Conservation (phyloP, 2,888 invertebrate species). For the Tetranychus piercei region DNA sequence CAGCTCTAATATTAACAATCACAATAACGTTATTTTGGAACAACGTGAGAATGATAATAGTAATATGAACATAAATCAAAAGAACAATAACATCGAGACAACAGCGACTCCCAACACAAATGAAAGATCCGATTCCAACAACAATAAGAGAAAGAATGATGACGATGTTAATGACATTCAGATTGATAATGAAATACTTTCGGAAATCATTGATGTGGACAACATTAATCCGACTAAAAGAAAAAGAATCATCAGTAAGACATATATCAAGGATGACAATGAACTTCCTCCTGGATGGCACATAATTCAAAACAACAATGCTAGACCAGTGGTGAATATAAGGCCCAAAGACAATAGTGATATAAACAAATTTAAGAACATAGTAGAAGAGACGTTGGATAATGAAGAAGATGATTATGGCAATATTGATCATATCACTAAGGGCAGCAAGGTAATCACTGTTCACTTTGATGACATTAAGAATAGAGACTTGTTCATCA, state of each 20-base stretch:
- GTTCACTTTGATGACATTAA: not conserved
- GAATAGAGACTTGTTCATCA: not conserved
- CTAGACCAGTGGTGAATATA: not conserved
- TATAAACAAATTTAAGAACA: not conserved
- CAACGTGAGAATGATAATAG: too few relatives aligned
- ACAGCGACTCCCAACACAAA: too few relatives aligned
- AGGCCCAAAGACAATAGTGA: not conserved
- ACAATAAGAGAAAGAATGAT: too few relatives aligned
- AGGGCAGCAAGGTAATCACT: not conserved
- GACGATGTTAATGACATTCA: too few relatives aligned
- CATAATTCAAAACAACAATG: not conserved
- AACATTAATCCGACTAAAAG: not conserved
- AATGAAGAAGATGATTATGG: not conserved
- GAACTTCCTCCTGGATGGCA: not conserved
- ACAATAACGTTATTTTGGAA: too few relatives aligned
- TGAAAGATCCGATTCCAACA: rapidly evolving
- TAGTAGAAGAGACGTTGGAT: not conserved
- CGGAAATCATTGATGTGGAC: too few relatives aligned
- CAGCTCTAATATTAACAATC: too few relatives aligned
- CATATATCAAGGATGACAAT: not conserved
- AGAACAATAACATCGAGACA: too few relatives aligned
- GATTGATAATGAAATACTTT: too few relatives aligned
- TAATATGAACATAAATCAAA: too few relatives aligned
- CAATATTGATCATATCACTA: not conserved
- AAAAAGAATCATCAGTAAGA: not conserved